Evolutionary conservation across 1,140 invertebrate genomes (phyloP).

Genomic region (Pseudomyrmex gracilis): DNA sequence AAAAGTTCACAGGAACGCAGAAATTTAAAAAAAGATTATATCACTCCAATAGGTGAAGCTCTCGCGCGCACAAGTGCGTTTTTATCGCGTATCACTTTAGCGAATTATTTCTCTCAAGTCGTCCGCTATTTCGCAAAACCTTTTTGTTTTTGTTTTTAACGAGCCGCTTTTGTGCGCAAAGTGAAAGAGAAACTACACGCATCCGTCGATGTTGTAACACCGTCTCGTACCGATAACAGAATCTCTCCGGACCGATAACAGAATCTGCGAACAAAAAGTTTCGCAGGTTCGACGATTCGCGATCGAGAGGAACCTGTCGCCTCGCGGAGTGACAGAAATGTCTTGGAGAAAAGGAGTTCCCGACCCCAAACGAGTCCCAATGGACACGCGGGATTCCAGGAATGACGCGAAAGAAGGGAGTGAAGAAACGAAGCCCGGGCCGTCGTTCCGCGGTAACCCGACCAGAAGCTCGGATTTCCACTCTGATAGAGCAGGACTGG

Average conservation of each 20-base stretch:
- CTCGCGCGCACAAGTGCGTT: too few species aligned
- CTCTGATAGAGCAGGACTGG: conserved; percentile 49
- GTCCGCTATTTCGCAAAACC: too few species aligned
- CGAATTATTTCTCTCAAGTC: too few species aligned
- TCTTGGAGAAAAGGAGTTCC: conserved; percentile 61
- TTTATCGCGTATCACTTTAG: too few species aligned
- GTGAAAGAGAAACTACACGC: too few species aligned
- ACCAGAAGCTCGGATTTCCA: conserved; percentile 64
- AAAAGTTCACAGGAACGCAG: too few species aligned
- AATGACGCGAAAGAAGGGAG: conserved; percentile 5
- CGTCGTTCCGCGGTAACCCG: conserved; percentile 62
- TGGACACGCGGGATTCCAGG: conserved; percentile 44
- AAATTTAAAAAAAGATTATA: too few species aligned
- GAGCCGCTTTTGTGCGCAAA: too few species aligned
- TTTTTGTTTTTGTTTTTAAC: too few species aligned
- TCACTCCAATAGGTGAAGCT: too few species aligned
- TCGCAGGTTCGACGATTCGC: neutral
- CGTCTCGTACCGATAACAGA: too few species aligned
- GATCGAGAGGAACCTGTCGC: conserved; percentile 64
- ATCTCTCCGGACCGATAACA: neutral
- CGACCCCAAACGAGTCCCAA: conserved; percentile 65
- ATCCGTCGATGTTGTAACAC: too few species aligned
- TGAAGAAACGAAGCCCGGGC: conserved; percentile 60
- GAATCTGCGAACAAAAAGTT: neutral
- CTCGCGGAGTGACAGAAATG: conserved; percentile 71